These are phyloP conservation scores for Orchesella cincta DNA, from an alignment of 1,140 invertebrate genomes.

Conservation along the genomic window DNA sequence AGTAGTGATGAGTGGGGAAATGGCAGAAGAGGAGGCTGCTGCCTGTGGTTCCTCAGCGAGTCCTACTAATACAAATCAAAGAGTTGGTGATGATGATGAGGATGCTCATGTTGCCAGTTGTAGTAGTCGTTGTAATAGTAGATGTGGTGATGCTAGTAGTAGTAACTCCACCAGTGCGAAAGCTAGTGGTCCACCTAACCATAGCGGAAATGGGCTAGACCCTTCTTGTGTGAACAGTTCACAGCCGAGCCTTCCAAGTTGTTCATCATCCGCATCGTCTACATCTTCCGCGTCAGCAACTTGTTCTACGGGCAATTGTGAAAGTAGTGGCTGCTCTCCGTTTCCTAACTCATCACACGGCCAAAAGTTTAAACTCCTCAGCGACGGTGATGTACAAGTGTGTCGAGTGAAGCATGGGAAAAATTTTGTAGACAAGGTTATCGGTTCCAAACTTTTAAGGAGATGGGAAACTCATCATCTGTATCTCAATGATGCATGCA, in stretches of 20 bases:
- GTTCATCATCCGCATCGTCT: conserved; percentile 52
- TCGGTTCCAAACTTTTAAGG: conserved; percentile 76
- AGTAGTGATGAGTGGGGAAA: background rate
- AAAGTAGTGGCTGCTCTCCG: conserved; percentile 30
- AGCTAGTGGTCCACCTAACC: background rate
- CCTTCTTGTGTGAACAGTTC: conserved; percentile 4
- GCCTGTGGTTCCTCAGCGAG: background rate
- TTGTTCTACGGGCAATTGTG: conserved; percentile 48
- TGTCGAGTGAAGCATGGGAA: conserved; percentile 77
- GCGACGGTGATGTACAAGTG: conserved; percentile 74
- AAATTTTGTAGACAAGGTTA: conserved; percentile 78
- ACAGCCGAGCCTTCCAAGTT: background rate
- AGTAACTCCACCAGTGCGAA: too few relatives aligned
- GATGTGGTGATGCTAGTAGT: background rate
- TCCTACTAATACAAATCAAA: background rate
- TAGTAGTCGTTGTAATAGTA: background rate
- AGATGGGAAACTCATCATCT: conserved; percentile 79
- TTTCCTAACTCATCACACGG: conserved; percentile 59
- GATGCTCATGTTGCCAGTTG: background rate
- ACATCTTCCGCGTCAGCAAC: conserved; percentile 34
- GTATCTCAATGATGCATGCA: conserved; percentile 68
- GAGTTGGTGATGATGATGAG: background rate
- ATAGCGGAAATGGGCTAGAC: background rate
- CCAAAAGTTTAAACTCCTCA: conserved; percentile 72
- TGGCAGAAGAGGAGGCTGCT: background rate